phyloP scores from a whole-genome alignment of 1,140 invertebrate species.

The Diorhabda elongata region DNA sequence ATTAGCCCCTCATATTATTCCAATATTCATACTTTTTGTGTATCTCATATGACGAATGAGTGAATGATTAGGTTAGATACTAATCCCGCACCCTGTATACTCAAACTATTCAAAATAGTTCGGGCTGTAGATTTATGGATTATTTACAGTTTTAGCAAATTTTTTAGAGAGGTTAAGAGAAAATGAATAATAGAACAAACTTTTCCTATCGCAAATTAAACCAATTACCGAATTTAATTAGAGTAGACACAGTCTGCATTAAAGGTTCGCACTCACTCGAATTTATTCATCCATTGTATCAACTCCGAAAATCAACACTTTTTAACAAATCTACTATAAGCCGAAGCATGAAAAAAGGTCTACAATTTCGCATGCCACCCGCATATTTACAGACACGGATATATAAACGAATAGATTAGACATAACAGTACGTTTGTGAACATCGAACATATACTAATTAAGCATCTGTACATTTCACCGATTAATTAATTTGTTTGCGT shows the following conservation, averaged over 20 bases:
- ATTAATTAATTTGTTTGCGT: slow-evolving; percentile 1
- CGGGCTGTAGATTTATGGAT: too few relatives aligned
- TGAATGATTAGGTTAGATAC: too few relatives aligned
- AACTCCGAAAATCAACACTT: background rate
- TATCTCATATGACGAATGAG: too few relatives aligned
- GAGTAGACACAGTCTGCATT: background rate
- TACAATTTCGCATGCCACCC: background rate
- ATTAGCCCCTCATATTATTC: too few relatives aligned
- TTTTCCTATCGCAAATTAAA: background rate
- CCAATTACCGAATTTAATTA: background rate
- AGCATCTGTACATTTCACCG: slow-evolving; percentile 1
- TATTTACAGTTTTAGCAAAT: too few relatives aligned
- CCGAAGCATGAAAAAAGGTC: background rate
- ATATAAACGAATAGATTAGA: background rate
- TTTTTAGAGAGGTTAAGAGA: too few relatives aligned
- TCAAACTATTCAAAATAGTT: too few relatives aligned
- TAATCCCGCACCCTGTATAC: too few relatives aligned
- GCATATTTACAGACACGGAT: background rate
- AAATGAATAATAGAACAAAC: too few relatives aligned
- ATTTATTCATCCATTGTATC: background rate
- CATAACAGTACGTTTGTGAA: background rate
- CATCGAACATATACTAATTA: background rate
- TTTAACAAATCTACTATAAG: background rate
- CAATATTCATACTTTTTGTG: too few relatives aligned
- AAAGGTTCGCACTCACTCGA: background rate